Percentiles rank a stretch among this genome's conserved stretches.
phyloP scores from a whole-genome alignment of 2,888 invertebrate species.

The Nephrotoma flavescens region DNA sequence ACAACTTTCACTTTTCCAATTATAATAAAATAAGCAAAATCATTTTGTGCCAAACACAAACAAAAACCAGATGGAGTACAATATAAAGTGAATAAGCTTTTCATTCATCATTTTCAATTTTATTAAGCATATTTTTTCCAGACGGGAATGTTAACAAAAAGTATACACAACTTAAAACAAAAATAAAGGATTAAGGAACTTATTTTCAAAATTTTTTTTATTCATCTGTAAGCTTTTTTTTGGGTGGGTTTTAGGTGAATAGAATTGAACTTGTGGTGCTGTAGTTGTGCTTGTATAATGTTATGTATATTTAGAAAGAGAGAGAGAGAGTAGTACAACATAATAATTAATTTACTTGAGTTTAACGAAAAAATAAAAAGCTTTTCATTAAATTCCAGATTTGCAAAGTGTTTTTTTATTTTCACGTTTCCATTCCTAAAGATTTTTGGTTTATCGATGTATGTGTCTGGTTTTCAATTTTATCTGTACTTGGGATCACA shows the following conservation, averaged over 20 bases:
- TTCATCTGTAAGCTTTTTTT: not conserved
- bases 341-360: not conserved
- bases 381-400: not conserved
- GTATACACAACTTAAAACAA: not conserved
- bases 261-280: not conserved
- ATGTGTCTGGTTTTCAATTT: not conserved
- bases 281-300: not conserved
- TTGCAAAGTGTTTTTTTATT: not conserved
- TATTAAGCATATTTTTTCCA: not conserved
- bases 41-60: not conserved
- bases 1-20: not conserved
- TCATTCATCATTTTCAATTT: not conserved
- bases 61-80: not conserved
- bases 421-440: not conserved
- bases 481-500: not conserved
- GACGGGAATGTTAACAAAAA: not conserved
- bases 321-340: not conserved
- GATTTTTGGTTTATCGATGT: not conserved
- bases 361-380: not conserved
- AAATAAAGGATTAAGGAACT: not conserved
- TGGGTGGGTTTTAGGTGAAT: not conserved
- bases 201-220: not conserved
- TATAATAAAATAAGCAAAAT: not conserved
- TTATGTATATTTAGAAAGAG: not conserved
- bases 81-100: not conserved